Evolutionary conservation across 1,140 invertebrate genomes (phyloP).

Genomic region (Meloidogyne exigua): DNA sequence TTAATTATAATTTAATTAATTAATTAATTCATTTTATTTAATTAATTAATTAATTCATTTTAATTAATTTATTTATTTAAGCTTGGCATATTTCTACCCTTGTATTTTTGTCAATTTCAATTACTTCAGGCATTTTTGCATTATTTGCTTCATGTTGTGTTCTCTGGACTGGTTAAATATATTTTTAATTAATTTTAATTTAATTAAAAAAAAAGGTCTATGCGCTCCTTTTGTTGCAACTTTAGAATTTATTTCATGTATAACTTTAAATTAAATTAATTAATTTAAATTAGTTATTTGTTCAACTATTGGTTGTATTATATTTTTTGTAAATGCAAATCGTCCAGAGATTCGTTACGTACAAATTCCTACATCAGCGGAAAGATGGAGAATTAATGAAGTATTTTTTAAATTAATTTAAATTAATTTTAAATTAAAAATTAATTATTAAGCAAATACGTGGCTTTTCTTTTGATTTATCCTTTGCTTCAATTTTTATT

Average conservation of each 20-base stretch:
- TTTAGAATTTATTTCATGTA: slow-evolving; percentile 23
- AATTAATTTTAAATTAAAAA: no score
- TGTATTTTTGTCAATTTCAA: slow-evolving; percentile 11
- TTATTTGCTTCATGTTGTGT: slow-evolving; percentile 20
- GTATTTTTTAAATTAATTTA: background rate
- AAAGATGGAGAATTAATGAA: slow-evolving; percentile 19
- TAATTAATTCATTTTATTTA: background rate
- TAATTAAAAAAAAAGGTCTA: slow-evolving; percentile 2
- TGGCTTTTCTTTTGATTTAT: slow-evolving; percentile 23
- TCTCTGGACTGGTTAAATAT: slow-evolving; percentile 12
- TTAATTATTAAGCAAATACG: slow-evolving; percentile 15
- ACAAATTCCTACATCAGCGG: slow-evolving; percentile 15
- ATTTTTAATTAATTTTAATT: background rate
- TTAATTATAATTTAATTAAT: background rate
- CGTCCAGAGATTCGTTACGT: slow-evolving; percentile 26
- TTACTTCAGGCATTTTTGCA: slow-evolving; percentile 20
- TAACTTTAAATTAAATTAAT: slow-evolving; percentile 4
- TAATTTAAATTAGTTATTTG: slow-evolving; percentile 13
- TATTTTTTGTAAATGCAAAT: slow-evolving; percentile 27
- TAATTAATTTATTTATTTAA: background rate
- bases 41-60: background rate
- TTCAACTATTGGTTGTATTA: slow-evolving; percentile 17
- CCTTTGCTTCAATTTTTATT: slow-evolving; percentile 22
- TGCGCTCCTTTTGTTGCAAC: slow-evolving; percentile 12
- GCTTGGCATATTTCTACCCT: slow-evolving; percentile 25